Percentiles rank a stretch among this genome's conserved stretches.
phyloP scores from a whole-genome alignment of 1,140 invertebrate species.

The Pseudoatta argentina region DNA sequence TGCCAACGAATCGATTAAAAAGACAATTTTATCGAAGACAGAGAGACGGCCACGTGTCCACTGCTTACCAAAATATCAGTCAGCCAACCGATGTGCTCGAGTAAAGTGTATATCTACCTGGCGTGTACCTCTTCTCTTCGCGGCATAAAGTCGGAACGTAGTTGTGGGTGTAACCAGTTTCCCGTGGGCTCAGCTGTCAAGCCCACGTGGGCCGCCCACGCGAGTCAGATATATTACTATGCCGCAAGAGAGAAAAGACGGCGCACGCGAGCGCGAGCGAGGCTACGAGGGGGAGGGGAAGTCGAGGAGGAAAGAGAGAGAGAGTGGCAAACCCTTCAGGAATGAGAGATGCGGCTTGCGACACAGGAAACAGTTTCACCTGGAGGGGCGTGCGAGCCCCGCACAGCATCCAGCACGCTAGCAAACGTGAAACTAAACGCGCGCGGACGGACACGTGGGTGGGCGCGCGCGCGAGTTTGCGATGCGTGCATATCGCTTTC shows the following conservation, averaged over 20 bases:
- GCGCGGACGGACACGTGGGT: constrained; percentile 65
- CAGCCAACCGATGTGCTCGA: constrained; percentile 19
- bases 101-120: constrained; percentile 65
- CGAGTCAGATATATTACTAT: constrained; percentile 75
- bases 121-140: constrained; percentile 71
- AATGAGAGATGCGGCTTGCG: constrained; percentile 80
- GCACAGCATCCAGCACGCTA: constrained; percentile 60
- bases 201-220: constrained; percentile 85
- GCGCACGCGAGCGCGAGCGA: constrained; percentile 21
- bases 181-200: constrained; percentile 85
- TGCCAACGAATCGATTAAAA: constrained; percentile 8
- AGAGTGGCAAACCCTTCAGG: constrained; percentile 69
- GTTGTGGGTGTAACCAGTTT: constrained; percentile 85
- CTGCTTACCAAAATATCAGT: constrained; percentile 34
- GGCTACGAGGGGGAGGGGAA: constrained; percentile 7
- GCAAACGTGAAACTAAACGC: neutral
- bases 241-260: constrained; percentile 72
- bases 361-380: constrained; percentile 83
- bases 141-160: constrained; percentile 58
- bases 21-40: neutral
- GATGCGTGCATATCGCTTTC: constrained; percentile 73
- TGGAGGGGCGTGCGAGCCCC: constrained; percentile 72
- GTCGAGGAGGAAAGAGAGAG: constrained; percentile 28
- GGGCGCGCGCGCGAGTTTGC: constrained; percentile 75
- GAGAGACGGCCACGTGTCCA: constrained; percentile 1